phyloP scores from a whole-genome alignment of 2,888 invertebrate species.

The Serripes groenlandicus region DNA sequence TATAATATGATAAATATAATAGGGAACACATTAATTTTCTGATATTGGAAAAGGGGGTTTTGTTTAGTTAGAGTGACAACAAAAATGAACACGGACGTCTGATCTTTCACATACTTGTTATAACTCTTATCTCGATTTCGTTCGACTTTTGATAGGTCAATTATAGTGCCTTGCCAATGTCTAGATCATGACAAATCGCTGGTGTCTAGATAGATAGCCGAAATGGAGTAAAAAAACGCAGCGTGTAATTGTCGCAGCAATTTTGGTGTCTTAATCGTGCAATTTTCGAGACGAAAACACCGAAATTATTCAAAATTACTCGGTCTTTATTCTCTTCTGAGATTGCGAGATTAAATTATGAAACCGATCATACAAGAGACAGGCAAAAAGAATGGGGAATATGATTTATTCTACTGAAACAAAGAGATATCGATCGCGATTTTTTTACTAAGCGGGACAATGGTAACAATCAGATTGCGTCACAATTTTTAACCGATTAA shows the following conservation, averaged over 20 bases:
- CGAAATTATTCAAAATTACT: constrained; percentile 64
- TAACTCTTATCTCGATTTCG: not conserved
- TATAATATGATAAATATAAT: no score
- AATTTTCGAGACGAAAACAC: constrained; percentile 48
- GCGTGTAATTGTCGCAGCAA: constrained; percentile 49
- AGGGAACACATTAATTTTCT: not conserved
- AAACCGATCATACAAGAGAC: constrained; percentile 45
- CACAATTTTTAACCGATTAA: constrained; percentile 6
- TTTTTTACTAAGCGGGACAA: constrained; percentile 14
- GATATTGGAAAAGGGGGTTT: not conserved
- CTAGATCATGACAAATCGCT: constrained; percentile 55
- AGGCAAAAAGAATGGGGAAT: constrained; percentile 45
- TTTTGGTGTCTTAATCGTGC: constrained; percentile 48
- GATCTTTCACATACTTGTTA: not conserved
- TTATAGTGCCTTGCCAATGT: constrained; percentile 3
- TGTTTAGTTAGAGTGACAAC: not conserved
- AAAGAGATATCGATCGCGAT: constrained; percentile 53
- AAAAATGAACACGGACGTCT: not conserved
- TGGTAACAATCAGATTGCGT: constrained; percentile 39
- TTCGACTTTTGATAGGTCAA: constrained; percentile 4
- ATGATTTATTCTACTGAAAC: constrained; percentile 62
- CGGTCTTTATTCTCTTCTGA: constrained; percentile 53
- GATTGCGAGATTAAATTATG: constrained; percentile 62
- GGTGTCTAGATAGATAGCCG: constrained; percentile 55
- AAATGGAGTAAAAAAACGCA: constrained; percentile 55